These are phyloP conservation scores for Ctenochaetus hawaiiensis DNA, from an alignment of 2,797 vertebrate species.

Conservation along the genomic window DNA sequence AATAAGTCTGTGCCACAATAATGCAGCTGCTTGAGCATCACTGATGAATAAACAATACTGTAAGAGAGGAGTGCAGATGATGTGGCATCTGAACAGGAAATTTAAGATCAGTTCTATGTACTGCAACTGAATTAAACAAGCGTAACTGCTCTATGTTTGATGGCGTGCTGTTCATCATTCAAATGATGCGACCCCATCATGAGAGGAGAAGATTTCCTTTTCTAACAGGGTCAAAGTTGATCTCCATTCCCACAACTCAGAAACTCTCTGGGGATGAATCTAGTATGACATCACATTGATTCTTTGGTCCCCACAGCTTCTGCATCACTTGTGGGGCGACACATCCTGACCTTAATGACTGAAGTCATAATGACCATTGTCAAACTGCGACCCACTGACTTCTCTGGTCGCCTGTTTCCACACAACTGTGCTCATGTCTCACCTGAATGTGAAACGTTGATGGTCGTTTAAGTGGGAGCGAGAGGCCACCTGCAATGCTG, in stretches of 20 bases:
- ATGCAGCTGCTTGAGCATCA: not conserved
- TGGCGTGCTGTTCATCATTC: constrained; percentile 34
- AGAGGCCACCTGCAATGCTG: constrained; percentile 28
- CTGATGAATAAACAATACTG: too few species aligned
- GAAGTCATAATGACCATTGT: constrained; percentile 62
- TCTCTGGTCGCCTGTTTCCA: constrained; percentile 1
- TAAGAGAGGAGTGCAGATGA: not conserved
- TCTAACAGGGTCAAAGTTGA: constrained; percentile 64
- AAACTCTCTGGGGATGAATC: constrained; percentile 50
- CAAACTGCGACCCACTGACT: constrained; percentile 49
- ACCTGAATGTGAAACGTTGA: not conserved
- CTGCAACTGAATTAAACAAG: not conserved
- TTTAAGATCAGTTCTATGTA: not conserved
- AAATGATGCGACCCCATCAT: constrained; percentile 38
- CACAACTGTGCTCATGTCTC: constrained; percentile 18
- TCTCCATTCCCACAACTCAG: constrained; percentile 51
- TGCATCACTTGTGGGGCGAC: constrained; percentile 27
- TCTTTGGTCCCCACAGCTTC: constrained; percentile 45
- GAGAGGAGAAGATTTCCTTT: constrained; percentile 51
- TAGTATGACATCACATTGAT: constrained; percentile 73
- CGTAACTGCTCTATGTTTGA: constrained; percentile 8
- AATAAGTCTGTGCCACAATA: not conserved
- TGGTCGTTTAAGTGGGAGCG: not conserved
- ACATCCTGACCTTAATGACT: constrained; percentile 47
- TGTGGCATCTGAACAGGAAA: not conserved